Conservation (phyloP, 1,140 invertebrate genomes). For the Battus philenor region DNA sequence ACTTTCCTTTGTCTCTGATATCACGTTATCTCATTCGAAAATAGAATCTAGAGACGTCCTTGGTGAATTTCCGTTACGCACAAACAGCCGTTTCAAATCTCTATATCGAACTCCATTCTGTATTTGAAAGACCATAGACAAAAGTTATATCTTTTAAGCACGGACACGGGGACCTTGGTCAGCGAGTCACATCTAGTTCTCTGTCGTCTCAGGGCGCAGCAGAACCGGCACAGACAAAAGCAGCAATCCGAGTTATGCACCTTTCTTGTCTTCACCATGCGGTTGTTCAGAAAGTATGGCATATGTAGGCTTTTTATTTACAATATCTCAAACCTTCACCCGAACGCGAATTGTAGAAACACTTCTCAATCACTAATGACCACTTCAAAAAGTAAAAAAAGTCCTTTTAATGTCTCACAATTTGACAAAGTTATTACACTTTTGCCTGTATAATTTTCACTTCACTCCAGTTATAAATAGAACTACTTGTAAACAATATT, state of each 20-base stretch:
- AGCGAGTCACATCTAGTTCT: slow-evolving; percentile 49
- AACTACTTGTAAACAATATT: slow-evolving; percentile 27
- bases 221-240: slow-evolving; percentile 49
- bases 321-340: too few relatives aligned
- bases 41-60: not conserved
- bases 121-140: slow-evolving; percentile 67
- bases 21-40: slow-evolving; percentile 24
- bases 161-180: slow-evolving; percentile 49
- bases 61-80: slow-evolving; percentile 14
- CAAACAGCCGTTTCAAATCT: slow-evolving; percentile 16
- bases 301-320: slow-evolving; percentile 59
- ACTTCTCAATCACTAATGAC: too few relatives aligned
- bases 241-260: slow-evolving; percentile 47
- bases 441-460: too few relatives aligned
- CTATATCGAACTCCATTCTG: slow-evolving; percentile 33
- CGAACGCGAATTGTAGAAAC: too few relatives aligned
- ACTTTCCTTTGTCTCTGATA: slow-evolving; percentile 34
- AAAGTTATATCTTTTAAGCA: slow-evolving; percentile 63
- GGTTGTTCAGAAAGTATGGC: slow-evolving; percentile 52
- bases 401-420: too few relatives aligned
- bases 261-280: slow-evolving; percentile 44
- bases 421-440: too few relatives aligned
- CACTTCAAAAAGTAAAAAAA: too few relatives aligned
- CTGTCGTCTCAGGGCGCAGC: slow-evolving; percentile 43
- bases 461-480: too few relatives aligned